phyloP scores from a whole-genome alignment of 2,113 vertebrate genomes.

The Vicugna pacos region DNA sequence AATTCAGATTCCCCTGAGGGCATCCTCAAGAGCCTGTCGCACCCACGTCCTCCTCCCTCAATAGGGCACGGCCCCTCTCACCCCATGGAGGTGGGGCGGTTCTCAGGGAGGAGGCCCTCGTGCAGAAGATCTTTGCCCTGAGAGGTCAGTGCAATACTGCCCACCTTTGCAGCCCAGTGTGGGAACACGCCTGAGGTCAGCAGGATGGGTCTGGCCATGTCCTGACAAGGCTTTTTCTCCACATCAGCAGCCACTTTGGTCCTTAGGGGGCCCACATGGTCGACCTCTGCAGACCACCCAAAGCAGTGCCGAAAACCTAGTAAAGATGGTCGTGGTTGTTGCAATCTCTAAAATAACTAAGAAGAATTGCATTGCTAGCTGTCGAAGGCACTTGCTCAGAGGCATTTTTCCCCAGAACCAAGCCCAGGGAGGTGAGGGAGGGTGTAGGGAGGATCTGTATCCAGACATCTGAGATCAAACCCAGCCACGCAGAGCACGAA shows the following conservation, averaged over 20 bases:
- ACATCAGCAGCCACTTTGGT: not conserved
- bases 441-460: fast-evolving
- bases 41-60: not conserved
- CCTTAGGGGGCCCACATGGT: not conserved
- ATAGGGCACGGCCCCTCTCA: too few species aligned
- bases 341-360: not conserved
- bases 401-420: not conserved
- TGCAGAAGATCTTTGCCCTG: too few species aligned
- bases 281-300: too few species aligned
- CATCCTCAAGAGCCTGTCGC: not conserved
- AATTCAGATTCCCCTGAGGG: fast-evolving
- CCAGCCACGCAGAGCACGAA: fast-evolving
- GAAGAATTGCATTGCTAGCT: not conserved
- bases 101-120: not conserved
- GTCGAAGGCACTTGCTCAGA: not conserved
- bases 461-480: not conserved
- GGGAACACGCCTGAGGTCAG: not conserved
- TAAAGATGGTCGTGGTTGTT: fast-evolving
- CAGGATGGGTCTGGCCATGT: fast-evolving
- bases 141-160: fast-evolving
- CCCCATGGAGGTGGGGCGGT: fast-evolving
- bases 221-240: fast-evolving
- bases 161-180: not conserved
- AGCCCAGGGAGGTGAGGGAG: not conserved
- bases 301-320: not conserved